These are phyloP conservation scores for Scalopus aquaticus DNA, from an alignment of 2,113 vertebrate genomes.

Conservation along the genomic window DNA sequence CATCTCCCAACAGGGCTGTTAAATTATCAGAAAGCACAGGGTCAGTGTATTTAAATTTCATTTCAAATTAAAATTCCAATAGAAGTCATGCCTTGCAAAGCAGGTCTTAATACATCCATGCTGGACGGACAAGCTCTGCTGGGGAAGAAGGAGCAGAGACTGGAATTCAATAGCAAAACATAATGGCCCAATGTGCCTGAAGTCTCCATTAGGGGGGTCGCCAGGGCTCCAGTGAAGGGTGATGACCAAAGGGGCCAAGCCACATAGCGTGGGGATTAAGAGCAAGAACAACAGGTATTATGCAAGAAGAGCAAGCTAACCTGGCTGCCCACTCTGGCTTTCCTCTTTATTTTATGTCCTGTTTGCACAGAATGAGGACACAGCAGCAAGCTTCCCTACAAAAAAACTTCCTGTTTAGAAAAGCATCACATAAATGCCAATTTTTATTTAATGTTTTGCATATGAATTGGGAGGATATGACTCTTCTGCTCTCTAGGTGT, in stretches of 20 bases:
- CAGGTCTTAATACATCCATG: background rate
- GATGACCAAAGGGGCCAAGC: accelerated
- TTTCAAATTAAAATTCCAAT: conserved; percentile 62
- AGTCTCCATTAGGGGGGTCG: background rate
- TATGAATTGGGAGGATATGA: background rate
- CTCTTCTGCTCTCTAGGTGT: background rate
- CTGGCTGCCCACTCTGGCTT: background rate
- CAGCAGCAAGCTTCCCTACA: background rate
- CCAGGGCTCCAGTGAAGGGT: background rate
- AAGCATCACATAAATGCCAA: background rate
- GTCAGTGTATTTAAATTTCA: conserved; percentile 34
- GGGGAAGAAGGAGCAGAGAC: background rate
- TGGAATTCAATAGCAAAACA: background rate
- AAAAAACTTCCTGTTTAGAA: background rate
- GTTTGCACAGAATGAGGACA: background rate
- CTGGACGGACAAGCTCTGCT: background rate
- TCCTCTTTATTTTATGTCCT: background rate
- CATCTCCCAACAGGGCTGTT: conserved; percentile 6
- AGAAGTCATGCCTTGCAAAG: conserved; percentile 44
- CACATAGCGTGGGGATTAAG: background rate
- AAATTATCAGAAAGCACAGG: conserved; percentile 7
- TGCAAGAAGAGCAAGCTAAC: background rate
- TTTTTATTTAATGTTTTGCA: background rate
- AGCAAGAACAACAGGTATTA: background rate
- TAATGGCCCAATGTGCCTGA: background rate